phyloP scores from a whole-genome alignment of 1,140 invertebrate genomes.

The Luehdorfia chinensis region DNA sequence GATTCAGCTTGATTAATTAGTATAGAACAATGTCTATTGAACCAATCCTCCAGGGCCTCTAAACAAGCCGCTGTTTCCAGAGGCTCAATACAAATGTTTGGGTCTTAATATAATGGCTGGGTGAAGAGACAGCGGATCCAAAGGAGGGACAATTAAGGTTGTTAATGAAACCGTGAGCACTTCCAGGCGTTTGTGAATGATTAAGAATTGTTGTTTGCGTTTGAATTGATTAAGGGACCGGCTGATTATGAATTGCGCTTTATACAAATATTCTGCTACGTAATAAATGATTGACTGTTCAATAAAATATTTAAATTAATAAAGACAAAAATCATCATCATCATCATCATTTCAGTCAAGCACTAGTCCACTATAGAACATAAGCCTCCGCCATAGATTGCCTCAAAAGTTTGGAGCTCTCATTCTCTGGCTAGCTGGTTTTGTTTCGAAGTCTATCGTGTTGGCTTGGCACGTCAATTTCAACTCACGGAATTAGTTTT shows the following conservation, averaged over 20 bases:
- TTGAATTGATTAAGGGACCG: constrained; percentile 14
- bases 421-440: too few species aligned
- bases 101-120: constrained; percentile 18
- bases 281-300: too few species aligned
- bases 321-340: neutral
- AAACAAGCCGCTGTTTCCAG: neutral
- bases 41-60: constrained; percentile 15
- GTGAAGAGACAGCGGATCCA: constrained; percentile 14
- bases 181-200: constrained; percentile 25
- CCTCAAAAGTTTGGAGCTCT: too few species aligned
- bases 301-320: neutral
- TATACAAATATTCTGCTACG: too few species aligned
- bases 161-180: constrained; percentile 30
- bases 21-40: constrained; percentile 32
- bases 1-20: constrained; percentile 55
- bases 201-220: constrained; percentile 22
- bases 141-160: constrained; percentile 30
- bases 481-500: too few species aligned
- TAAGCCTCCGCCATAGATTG: too few species aligned
- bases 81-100: neutral
- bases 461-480: too few species aligned
- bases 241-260: constrained; percentile 10
- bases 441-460: too few species aligned
- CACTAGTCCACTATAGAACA: too few species aligned
- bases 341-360: too few species aligned